Evolutionary conservation across 2,888 invertebrate species (phyloP).

Genomic region (Acronicta leporina): DNA sequence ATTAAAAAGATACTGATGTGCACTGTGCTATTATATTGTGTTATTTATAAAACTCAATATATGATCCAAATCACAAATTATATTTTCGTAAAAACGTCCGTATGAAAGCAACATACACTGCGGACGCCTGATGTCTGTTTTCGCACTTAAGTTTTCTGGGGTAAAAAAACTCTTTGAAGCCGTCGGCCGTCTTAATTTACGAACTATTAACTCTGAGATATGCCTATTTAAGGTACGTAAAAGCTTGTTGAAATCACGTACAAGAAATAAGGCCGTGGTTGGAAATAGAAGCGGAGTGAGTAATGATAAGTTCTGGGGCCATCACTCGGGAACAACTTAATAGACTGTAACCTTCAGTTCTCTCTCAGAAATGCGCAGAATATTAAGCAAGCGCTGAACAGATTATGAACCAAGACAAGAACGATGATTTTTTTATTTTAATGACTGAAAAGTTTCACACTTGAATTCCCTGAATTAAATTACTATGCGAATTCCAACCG

Average conservation of each 20-base stretch:
- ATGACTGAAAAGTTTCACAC: constrained; percentile 6
- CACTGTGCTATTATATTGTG: constrained; percentile 28
- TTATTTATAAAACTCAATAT: constrained; percentile 34
- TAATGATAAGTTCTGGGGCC: constrained; percentile 48
- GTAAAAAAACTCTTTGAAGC: constrained; percentile 19
- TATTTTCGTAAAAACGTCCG: constrained; percentile 23
- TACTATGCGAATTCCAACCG: too few relatives aligned
- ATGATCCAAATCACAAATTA: constrained; percentile 45
- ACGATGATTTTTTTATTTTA: neutral
- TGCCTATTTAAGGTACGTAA: constrained; percentile 13
- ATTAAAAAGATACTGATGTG: constrained; percentile 39
- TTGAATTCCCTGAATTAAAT: neutral
- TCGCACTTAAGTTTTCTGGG: constrained; percentile 21
- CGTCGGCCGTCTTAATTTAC: constrained; percentile 33
- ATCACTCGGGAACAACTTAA: constrained; percentile 41
- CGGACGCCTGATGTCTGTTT: constrained; percentile 29
- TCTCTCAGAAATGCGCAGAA: constrained; percentile 29
- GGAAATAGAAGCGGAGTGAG: constrained; percentile 40
- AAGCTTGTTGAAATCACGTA: constrained; percentile 30
- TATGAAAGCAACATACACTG: constrained; percentile 25
- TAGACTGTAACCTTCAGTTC: constrained; percentile 45
- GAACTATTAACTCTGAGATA: constrained; percentile 39
- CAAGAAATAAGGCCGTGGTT: constrained; percentile 20
- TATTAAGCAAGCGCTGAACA: constrained; percentile 39
- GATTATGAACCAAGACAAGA: constrained; percentile 25